Base-by-base conservation (phyloP, 2,888 invertebrate species). In the Monopis laevigella region DNA sequence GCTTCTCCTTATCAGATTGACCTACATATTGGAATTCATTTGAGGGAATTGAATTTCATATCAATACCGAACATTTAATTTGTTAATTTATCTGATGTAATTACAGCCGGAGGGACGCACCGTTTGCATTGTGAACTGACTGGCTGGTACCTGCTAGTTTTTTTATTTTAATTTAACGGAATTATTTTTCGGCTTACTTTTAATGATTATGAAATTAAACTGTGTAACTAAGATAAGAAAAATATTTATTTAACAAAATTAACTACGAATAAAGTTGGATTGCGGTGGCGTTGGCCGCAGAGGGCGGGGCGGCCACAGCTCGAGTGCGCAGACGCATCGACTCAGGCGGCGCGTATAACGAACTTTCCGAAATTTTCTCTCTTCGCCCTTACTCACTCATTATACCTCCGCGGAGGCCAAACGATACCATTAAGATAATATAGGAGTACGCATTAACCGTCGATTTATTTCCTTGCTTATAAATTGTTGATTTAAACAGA, bases 1-100 rank as follows among this genome's bases (percentile, higher is more conserved):
- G 72, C 65, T 62, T 57, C 61, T 59, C 69, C 67, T 65, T 72
- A 75, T 73, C 73, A 59, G 71, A 75, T 73, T 65, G 73, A 53
- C 74, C 74, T 58, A 72, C 69, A 68, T 75, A 51, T 62, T 59
- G 65, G 66, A 41, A 17, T 41, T 34, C 35, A 27, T 61, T 62
- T 63, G 59, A 62, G 64, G 61, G 74, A 72, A 74, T 69, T 72
- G 61, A 67, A 65, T 72, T 68, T 65, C 57, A 56, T 58, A 51
- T 58, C 53, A 59, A 17, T 34, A 16, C 17, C 6, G 34, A 17
- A n/a, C 17, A 34, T 34, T 34, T 34, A 34, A 34, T 17, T 34
- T 34, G 11, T 34, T 34, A 34, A 34, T 34, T 34, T 34, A 34
- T 34, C 34, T 34, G 34, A 34, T 34, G 34, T 18, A 34, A 34